Conservation (phyloP, 2,797 vertebrate species). For the Leptatherina wallacei region DNA sequence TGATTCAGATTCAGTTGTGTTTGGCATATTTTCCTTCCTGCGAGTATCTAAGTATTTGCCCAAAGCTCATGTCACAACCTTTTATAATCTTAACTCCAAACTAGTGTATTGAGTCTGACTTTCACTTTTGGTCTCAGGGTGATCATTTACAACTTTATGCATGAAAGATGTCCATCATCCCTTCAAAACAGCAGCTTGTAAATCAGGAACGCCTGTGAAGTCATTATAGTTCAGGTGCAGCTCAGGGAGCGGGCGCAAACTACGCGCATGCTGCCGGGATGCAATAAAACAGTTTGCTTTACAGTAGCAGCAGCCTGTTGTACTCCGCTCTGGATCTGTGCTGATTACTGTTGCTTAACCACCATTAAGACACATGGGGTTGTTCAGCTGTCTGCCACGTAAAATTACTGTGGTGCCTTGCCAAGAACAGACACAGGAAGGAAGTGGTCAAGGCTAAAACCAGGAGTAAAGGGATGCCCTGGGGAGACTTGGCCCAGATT, state of each 20-base stretch:
- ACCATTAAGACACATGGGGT: conserved; percentile 41
- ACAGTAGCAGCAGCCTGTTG: conserved; percentile 24
- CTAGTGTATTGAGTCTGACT: not conserved
- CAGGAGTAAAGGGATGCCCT: conserved; percentile 14
- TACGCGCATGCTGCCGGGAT: conserved; percentile 9
- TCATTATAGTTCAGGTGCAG: conserved; percentile 1
- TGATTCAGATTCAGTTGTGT: conserved; percentile 47
- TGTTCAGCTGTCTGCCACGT: conserved; percentile 32
- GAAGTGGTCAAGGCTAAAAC: conserved; percentile 52
- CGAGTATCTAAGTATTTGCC: conserved; percentile 26
- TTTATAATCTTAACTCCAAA: conserved; percentile 21
- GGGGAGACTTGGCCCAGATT: conserved; percentile 21
- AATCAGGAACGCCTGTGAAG: conserved; percentile 13
- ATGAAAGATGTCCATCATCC: conserved; percentile 7
- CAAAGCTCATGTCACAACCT: conserved; percentile 4
- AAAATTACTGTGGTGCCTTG: conserved; percentile 30
- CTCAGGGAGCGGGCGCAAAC: conserved; percentile 26
- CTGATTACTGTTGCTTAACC: conserved; percentile 38
- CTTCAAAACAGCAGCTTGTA: conserved; percentile 5
- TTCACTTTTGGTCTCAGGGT: conserved; percentile 14
- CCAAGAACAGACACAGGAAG: conserved; percentile 60
- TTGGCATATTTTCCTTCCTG: conserved; percentile 43
- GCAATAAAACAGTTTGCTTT: conserved; percentile 42
- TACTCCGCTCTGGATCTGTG: conserved; percentile 25
- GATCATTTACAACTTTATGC: conserved; percentile 19